These are phyloP conservation scores for Tetrapedia diversipes DNA, from an alignment of 2,888 invertebrate species.

Conservation along the genomic window DNA sequence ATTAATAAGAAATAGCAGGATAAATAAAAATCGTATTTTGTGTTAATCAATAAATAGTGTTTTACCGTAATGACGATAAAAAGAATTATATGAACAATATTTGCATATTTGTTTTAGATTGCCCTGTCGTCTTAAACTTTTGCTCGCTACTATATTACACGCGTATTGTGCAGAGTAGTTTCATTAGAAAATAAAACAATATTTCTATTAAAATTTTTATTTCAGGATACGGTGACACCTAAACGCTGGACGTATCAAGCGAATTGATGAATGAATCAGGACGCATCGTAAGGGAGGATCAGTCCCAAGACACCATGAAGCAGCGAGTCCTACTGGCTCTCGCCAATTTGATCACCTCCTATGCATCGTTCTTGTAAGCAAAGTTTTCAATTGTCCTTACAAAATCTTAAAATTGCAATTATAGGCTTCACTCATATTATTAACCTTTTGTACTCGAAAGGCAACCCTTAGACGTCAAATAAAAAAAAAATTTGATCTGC, in stretches of 20 bases:
- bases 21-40: no score
- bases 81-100: no score
- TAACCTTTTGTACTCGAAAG: no score
- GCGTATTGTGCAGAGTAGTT: background rate
- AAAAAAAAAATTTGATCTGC: no score
- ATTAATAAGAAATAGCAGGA: no score
- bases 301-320: constrained; percentile 75
- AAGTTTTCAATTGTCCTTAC: background rate
- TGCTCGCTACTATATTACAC: no score
- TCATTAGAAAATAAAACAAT: background rate
- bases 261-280: constrained; percentile 70
- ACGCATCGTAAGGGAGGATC: constrained; percentile 60
- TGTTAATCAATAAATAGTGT: no score
- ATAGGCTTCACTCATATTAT: no score
- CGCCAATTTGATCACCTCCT: constrained; percentile 75
- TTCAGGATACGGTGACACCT: constrained; percentile 45
- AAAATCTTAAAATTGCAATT: background rate
- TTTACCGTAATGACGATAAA: no score
- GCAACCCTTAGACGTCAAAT: no score
- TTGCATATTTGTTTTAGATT: no score
- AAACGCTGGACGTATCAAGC: constrained; percentile 56
- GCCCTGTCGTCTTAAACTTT: no score
- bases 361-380: constrained; percentile 75
- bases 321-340: constrained; percentile 73
- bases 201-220: constrained; percentile 5